Base-by-base conservation (phyloP, 1,140 invertebrate species). In the Halictus rubicundus region DNA sequence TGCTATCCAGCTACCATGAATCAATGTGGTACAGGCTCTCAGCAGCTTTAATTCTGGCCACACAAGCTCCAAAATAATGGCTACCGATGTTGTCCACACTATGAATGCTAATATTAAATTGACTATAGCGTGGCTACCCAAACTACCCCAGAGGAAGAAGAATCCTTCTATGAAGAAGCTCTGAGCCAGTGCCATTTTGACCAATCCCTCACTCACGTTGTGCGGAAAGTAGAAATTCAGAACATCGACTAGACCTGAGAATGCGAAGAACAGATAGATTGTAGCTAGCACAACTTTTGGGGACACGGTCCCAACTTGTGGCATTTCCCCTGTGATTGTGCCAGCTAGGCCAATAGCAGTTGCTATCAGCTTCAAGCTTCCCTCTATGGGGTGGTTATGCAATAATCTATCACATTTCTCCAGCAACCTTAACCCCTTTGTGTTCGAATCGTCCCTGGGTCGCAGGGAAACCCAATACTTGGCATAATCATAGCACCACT, bases 241-340 rank as follows among this genome's bases (percentile, higher is more conserved):
- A 14, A 93, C 89, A 82, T 93, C 92, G 8, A 92, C 90, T 3
- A 93, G 85, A n/a, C 92, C 92, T 66, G 92, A 92, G 49, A 93
- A 90, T 37, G 92, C 92, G 72, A 93, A 93, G 39, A 93, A 93
- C 0, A 93, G 82, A 77, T 93, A 93, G 32, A 93, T 90, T 10
- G 92, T 93, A 5, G 92, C 91, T 68, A 92, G 88, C 8, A 92
- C 87, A 52, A 93, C 91, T 87, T 93, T 91, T 12, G 84, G 89
- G 12, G 88, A 90, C 0, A 87, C 87, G 23, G 73, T 84, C 16
- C 80, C 87, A 60, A 71, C 78, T 65, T 89, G 85, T 39, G 87
- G 81, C 19, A 89, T 63, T 27, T 86, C 88, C 46, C 87, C 86
- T 2, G 79, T 85, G 42, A 92, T 77, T 4, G 89, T 91, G 59